Evolutionary conservation across 2,113 vertebrate species (phyloP).

Genomic region (Chinchilla lanigera): DNA sequence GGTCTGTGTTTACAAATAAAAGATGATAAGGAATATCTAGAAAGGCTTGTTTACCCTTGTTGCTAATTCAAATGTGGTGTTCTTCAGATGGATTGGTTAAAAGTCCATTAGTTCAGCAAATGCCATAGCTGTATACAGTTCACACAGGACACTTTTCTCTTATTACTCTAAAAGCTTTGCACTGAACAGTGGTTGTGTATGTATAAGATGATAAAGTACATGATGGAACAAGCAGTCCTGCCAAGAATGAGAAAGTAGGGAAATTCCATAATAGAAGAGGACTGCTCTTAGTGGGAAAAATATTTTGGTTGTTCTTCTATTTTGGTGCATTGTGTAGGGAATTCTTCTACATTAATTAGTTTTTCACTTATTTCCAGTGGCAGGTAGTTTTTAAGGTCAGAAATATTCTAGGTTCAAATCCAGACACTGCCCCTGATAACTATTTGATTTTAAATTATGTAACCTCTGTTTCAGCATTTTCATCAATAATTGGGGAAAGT

Average conservation of each 20-base stretch:
- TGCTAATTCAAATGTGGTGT: background rate
- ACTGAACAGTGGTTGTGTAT: constrained; percentile 50
- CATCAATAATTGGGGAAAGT: background rate
- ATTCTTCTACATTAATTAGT: background rate
- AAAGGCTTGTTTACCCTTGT: background rate
- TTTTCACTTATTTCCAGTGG: background rate
- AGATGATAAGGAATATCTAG: background rate
- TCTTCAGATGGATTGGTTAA: constrained; percentile 49
- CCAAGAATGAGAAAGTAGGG: constrained; percentile 12
- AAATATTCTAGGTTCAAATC: background rate
- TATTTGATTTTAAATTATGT: background rate
- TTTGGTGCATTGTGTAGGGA: background rate
- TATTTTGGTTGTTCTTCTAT: background rate
- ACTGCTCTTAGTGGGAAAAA: constrained; percentile 16
- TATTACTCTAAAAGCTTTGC: constrained; percentile 50
- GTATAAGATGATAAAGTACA: constrained; percentile 6
- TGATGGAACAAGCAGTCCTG: background rate
- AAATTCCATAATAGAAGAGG: background rate
- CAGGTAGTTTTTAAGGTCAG: constrained; percentile 25
- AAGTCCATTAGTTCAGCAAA: constrained; percentile 32
- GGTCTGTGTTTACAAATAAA: constrained; percentile 30
- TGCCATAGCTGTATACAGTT: background rate
- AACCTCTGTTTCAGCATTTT: background rate
- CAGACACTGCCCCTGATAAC: background rate
- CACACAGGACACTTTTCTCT: constrained; percentile 38